Base-by-base conservation (phyloP, 1,140 invertebrate species). In the Matsumurasca onukii region DNA sequence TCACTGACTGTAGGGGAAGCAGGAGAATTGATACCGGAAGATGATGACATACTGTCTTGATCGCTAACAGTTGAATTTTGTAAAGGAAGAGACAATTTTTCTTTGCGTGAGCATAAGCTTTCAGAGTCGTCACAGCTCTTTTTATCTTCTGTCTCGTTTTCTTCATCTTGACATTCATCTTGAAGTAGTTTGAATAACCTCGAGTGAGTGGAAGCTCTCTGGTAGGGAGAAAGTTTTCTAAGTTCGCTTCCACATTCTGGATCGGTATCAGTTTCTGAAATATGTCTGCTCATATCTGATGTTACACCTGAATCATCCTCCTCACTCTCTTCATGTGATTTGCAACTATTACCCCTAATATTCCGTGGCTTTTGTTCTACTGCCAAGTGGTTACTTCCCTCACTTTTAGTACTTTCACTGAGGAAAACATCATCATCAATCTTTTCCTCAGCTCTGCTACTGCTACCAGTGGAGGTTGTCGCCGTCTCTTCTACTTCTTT, bases 241-340 rank as follows among this genome's bases (percentile, higher is more conserved):
- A 82, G 72, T 69, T 84, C 82, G 1, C 82, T 78, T 27, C 72
- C 69, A 64, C 81, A 81, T 39, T 89, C 88, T 1, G 85, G 83
- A 66, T 88, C 87, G 0, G 86, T 86, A 57, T 88, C 86, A 9
- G 82, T 84, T 72, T 89, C 88, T 0, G 88, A 89, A 68, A 89
- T 83, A 67, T 87, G 85, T 39, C 86, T 80, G 70, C 88, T 89
- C 75, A 89, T 82, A 74, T 90, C 88, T 0, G 86, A 87, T 1
- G 87, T 89, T 0, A 90, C 87, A 13, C 88, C 89, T 9, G 88
- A 90, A 75, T 90, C 88, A 52, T 87, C 85, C 71, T 90, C 88
- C 57, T 88, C 86, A 34, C 83, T 85, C 70, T 86, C 83, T 0
- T 84, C 83, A 34, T 80, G 77, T 1, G 81, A 83, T 39, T 79